Evolutionary conservation across 2,797 vertebrate genomes (phyloP), one percentile per base, ranked within the genome.

Genomic region (Serranus cabrilla): DNA sequence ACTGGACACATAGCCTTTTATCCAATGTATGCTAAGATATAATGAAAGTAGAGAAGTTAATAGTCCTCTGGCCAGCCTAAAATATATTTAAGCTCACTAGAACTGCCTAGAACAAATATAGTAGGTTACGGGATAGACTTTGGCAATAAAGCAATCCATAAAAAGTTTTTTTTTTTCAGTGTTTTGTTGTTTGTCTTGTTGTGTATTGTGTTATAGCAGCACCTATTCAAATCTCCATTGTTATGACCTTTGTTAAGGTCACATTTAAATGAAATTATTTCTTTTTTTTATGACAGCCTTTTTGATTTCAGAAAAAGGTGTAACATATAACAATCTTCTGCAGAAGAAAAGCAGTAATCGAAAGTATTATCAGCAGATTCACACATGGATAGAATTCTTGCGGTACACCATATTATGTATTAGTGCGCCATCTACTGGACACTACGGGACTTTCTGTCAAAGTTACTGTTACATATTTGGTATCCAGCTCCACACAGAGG

Each of bases 341-440:
- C 34, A 45, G 9, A 20, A n/a, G n/a, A 16, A 23, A 6, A 46
- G 2, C 17, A 23, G 8, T 20, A 1, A 14, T 51, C 14, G 31
- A 4, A 2, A 37, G 2, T 34, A 11, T 20, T 20, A 23, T 21
- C 16, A 2, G 13, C 13, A 17, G 13, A 37, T 34, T 45, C 10
- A 18, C 42, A 55, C 16, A 17, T 55, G 12, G 18, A 37, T 31
- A 14, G 13, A 5, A 27, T 6, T 23, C 5, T 40, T 42, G 7
- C 9, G n/a, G n/a, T 12, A 9, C 31, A 40, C 10, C 18, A 18
- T 54, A 18, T 5, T 5, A 3, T 49, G 77, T 61, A 23, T 42
- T 56, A 68, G 61, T 42, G 3, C 43, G 46, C 86, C 84, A 85
- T 79, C 86, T 87, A 71, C 46, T 84, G 88, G 88, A 69, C 20